Evolutionary conservation across 2,888 invertebrate genomes (phyloP).

Genomic region (Notocelia uddmanniana): DNA sequence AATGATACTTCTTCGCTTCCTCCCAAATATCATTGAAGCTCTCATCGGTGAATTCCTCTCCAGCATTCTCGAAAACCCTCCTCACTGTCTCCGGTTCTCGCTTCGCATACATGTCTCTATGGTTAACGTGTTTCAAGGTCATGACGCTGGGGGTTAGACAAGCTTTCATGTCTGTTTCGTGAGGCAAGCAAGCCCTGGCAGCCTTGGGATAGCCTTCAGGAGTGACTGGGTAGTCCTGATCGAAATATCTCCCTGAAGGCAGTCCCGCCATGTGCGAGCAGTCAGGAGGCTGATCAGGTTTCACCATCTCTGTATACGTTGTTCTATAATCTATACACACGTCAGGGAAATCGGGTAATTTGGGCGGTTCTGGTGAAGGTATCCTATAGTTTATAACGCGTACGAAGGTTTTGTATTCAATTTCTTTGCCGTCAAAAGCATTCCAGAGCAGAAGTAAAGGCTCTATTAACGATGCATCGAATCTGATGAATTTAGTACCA

Average conservation of each 20-base stretch:
- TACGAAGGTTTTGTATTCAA: constrained; percentile 82
- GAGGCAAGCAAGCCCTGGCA: constrained; percentile 63
- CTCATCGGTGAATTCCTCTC: constrained; percentile 79
- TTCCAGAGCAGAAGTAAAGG: constrained; percentile 76
- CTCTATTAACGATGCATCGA: constrained; percentile 79
- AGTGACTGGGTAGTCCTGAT: constrained; percentile 70
- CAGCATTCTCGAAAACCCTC: constrained; percentile 82
- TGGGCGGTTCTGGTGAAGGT: constrained; percentile 71
- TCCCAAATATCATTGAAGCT: constrained; percentile 81
- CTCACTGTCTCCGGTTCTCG: constrained; percentile 68
- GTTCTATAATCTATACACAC: constrained; percentile 72
- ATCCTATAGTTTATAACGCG: constrained; percentile 77
- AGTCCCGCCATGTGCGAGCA: constrained; percentile 67
- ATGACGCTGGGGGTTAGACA: constrained; percentile 69
- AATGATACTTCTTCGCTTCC: constrained; percentile 78
- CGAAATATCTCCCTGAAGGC: constrained; percentile 76
- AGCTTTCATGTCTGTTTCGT: constrained; percentile 71
- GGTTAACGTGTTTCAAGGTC: constrained; percentile 67
- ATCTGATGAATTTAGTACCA: constrained; percentile 70
- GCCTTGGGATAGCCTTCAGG: constrained; percentile 65
- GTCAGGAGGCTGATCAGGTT: constrained; percentile 61
- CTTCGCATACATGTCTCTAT: constrained; percentile 73
- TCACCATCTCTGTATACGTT: constrained; percentile 76
- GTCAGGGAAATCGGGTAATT: constrained; percentile 67
- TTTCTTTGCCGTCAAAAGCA: constrained; percentile 74